These are phyloP conservation scores for Momotus momota DNA, from an alignment of 2,797 vertebrate genomes.

Conservation along the genomic window DNA sequence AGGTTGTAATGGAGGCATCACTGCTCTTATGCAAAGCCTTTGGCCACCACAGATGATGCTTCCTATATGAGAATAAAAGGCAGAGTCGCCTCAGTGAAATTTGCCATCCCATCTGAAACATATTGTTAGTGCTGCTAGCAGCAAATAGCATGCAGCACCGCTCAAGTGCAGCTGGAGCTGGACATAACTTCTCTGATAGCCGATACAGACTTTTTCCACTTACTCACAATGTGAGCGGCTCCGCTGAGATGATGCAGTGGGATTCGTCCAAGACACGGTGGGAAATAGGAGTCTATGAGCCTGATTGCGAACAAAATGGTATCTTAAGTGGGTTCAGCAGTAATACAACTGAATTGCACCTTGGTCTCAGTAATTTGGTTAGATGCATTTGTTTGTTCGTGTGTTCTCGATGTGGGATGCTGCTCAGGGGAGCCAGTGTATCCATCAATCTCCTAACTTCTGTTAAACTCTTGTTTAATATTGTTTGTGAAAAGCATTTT, in stretches of 20 bases:
- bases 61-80: neutral
- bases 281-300: neutral
- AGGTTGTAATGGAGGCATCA: neutral
- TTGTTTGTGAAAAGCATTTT: neutral
- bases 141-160: accelerated
- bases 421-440: neutral
- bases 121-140: neutral
- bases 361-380: neutral
- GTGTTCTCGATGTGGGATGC: neutral
- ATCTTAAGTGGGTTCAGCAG: neutral
- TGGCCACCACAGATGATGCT: neutral
- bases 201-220: accelerated
- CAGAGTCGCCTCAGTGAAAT: neutral
- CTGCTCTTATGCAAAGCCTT: neutral
- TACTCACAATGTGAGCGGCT: neutral
- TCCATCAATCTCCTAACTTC: neutral
- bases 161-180: neutral
- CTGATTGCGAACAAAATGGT: neutral
- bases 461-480: neutral
- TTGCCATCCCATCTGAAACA: neutral
- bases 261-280: accelerated
- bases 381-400: neutral
- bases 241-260: neutral
- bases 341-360: accelerated
- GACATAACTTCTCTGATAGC: neutral